These are phyloP conservation scores for Vulpes ferrilata DNA, from an alignment of 2,113 vertebrate species.

Conservation along the genomic window DNA sequence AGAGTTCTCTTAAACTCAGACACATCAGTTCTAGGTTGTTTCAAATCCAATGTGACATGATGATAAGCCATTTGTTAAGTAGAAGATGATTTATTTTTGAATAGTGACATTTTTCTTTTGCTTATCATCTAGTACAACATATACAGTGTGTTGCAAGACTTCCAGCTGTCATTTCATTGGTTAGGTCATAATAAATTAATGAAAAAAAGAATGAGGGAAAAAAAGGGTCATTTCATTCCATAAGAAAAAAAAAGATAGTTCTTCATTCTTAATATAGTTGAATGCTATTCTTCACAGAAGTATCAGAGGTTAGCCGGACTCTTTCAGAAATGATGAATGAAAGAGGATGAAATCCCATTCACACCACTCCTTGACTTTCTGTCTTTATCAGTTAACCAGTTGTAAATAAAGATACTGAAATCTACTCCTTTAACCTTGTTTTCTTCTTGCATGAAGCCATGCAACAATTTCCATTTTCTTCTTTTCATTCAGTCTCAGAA, in stretches of 20 bases:
- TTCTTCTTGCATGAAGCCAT: not conserved
- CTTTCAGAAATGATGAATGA: slow-evolving; percentile 49
- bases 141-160: not conserved
- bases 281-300: slow-evolving; percentile 44
- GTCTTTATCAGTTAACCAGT: not conserved
- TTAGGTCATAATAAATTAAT: slow-evolving; percentile 16
- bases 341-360: not conserved
- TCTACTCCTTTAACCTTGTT: slow-evolving; percentile 57
- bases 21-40: slow-evolving; percentile 21
- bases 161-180: not conserved
- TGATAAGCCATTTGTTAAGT: slow-evolving; percentile 13
- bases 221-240: not conserved
- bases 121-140: not conserved
- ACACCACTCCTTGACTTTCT: not conserved
- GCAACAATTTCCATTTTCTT: not conserved
- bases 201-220: slow-evolving; percentile 26
- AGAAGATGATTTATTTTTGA: slow-evolving; percentile 26
- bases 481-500: slow-evolving; percentile 12
- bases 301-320: not conserved
- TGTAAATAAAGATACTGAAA: slow-evolving; percentile 9
- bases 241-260: not conserved
- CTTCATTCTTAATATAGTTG: slow-evolving; percentile 20
- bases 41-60: slow-evolving; percentile 17
- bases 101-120: not conserved
- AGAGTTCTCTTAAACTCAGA: slow-evolving; percentile 22